Evolutionary conservation across 1,140 invertebrate genomes (phyloP).

Genomic region (Ceratina calcarata): DNA sequence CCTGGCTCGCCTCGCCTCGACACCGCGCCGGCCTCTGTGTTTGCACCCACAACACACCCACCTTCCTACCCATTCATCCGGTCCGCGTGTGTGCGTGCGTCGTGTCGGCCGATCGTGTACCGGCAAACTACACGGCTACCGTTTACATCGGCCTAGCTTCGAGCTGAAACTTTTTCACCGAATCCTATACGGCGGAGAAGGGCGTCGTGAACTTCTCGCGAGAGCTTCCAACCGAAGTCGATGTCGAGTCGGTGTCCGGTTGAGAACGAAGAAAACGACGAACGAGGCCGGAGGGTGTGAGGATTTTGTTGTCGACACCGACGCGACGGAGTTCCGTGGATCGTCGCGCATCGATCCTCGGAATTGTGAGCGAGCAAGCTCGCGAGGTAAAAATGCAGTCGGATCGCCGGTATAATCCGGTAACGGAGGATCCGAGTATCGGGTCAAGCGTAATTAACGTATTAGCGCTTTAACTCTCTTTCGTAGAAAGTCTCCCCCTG

Average conservation of each 20-base stretch:
- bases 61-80: slow-evolving; percentile 65
- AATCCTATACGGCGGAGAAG: too few species aligned
- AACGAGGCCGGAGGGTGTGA: slow-evolving; percentile 3
- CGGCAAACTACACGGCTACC: slow-evolving; percentile 67
- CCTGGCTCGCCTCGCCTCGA: neutral
- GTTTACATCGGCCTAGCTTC: slow-evolving; percentile 62
- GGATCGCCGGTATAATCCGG: too few species aligned
- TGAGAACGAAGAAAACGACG: slow-evolving; percentile 6
- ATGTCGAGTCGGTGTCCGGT: neutral
- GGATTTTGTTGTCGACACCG: slow-evolving; percentile 21
- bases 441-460: too few species aligned
- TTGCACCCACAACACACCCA: slow-evolving; percentile 47
- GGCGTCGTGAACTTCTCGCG: neutral
- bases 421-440: too few species aligned
- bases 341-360: neutral
- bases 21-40: slow-evolving; percentile 15
- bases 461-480: too few species aligned
- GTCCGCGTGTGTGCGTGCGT: slow-evolving; percentile 43
- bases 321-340: slow-evolving; percentile 1
- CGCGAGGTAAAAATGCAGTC: too few species aligned
- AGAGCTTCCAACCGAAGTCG: neutral
- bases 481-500: too few species aligned
- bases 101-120: slow-evolving; percentile 57
- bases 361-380: neutral
- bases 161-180: neutral